Percentiles rank a stretch among this genome's conserved stretches.
phyloP scores from a whole-genome alignment of 2,113 vertebrate species.

The Ranitomeya variabilis region DNA sequence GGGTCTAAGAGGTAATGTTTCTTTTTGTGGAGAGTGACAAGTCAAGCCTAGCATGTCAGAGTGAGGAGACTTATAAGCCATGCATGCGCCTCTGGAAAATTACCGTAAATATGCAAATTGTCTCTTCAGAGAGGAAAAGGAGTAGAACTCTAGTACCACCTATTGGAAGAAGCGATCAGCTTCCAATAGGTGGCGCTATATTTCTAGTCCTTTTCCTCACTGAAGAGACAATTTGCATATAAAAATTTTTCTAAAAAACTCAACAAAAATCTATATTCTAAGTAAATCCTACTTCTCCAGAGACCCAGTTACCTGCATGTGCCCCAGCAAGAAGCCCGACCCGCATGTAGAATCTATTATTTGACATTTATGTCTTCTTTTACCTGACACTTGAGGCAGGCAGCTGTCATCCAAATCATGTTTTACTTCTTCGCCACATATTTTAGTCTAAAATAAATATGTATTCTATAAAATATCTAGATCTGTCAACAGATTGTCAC shows the following conservation, averaged over 20 bases:
- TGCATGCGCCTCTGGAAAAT: no score
- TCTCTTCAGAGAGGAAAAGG: no score
- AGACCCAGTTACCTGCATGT: not conserved
- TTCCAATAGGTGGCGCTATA: no score
- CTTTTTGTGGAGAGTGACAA: no score
- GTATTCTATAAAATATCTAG: slow-evolving; percentile 42
- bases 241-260: not conserved
- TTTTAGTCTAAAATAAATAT: slow-evolving; percentile 43
- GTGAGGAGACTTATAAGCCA: no score
- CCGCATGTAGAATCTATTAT: not conserved
- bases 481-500: slow-evolving; percentile 49
- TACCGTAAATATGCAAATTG: no score
- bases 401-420: not conserved
- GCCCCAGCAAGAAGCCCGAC: not conserved
- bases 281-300: not conserved
- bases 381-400: not conserved
- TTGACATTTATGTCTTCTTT: not conserved
- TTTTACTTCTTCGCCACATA: slow-evolving; percentile 23
- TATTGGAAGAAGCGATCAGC: no score
- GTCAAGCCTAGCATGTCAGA: no score
- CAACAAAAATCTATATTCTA: not conserved
- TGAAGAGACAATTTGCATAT: no score
- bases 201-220: no score
- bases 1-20: no score
- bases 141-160: no score